These are phyloP conservation scores for Phrynosoma blainvillii DNA, from an alignment of 2,113 vertebrate genomes.

Conservation along the genomic window DNA sequence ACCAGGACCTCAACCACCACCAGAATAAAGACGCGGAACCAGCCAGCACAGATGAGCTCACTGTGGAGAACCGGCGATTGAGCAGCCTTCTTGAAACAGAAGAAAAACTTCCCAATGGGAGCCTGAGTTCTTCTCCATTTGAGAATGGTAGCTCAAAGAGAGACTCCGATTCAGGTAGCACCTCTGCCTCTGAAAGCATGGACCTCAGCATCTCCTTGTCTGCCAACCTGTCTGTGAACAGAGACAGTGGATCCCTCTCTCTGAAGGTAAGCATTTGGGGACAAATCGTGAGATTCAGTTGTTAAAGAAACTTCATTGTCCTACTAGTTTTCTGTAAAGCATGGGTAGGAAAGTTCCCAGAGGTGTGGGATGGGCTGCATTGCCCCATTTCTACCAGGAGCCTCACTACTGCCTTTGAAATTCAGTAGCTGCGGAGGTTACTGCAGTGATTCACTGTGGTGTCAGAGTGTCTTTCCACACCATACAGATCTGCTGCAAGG, in stretches of 20 bases:
- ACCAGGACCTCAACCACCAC: slow-evolving; percentile 19
- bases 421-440: background rate
- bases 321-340: background rate
- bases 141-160: slow-evolving; percentile 70
- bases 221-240: slow-evolving; percentile 79
- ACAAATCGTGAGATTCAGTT: background rate
- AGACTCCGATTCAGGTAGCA: slow-evolving; percentile 81
- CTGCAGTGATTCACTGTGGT: background rate
- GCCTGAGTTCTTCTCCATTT: slow-evolving; percentile 48
- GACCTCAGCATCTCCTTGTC: slow-evolving; percentile 82
- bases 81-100: slow-evolving; percentile 70
- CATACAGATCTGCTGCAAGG: too few relatives aligned
- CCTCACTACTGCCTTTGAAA: background rate
- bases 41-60: slow-evolving; percentile 39
- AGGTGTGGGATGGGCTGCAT: background rate
- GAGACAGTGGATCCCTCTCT: slow-evolving; percentile 80
- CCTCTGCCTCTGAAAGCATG: slow-evolving; percentile 83
- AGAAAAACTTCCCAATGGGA: slow-evolving; percentile 72
- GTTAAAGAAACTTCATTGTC: background rate
- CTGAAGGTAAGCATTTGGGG: slow-evolving; percentile 79
- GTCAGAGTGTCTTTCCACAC: too few relatives aligned
- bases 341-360: background rate
- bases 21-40: slow-evolving; percentile 36
- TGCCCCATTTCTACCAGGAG: background rate
- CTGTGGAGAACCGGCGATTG: slow-evolving; percentile 52